These are phyloP conservation scores for Ips nitidus DNA, from an alignment of 1,140 invertebrate species.

Conservation along the genomic window DNA sequence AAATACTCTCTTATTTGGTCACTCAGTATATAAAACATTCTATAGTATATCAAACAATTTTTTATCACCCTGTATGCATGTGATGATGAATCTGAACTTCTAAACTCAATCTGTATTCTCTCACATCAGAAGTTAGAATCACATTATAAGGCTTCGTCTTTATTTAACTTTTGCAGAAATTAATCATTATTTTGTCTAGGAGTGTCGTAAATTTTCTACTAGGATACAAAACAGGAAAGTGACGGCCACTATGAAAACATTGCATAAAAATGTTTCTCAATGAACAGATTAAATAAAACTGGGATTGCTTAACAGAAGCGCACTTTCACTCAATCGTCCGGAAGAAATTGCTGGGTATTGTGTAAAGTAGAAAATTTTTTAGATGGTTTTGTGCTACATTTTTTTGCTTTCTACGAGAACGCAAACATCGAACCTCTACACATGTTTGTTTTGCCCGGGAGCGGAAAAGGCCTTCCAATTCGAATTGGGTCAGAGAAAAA, in stretches of 20 bases:
- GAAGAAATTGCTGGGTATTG: constrained; percentile 16
- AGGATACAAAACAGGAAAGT: no score
- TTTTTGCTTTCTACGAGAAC: constrained; percentile 5
- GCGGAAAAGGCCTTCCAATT: background rate
- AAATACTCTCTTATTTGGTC: no score
- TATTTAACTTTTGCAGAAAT: no score
- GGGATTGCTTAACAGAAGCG: constrained; percentile 6
- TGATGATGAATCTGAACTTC: no score
- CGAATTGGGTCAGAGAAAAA: background rate
- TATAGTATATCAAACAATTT: no score
- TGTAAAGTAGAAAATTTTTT: constrained; percentile 21
- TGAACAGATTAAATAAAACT: constrained; percentile 9
- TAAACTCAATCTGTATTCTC: no score
- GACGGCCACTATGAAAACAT: background rate
- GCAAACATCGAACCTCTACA: background rate
- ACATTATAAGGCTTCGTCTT: no score
- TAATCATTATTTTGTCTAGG: no score
- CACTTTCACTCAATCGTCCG: constrained; percentile 14
- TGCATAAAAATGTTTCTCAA: constrained; percentile 4
- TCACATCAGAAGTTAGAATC: no score
- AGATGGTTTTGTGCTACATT: constrained; percentile 9
- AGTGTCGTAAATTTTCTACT: no score
- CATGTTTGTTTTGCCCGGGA: background rate
- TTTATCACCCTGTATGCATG: no score
- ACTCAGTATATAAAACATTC: no score